Conservation (phyloP, 2,113 vertebrate species). For the Macroglossus sobrinus region DNA sequence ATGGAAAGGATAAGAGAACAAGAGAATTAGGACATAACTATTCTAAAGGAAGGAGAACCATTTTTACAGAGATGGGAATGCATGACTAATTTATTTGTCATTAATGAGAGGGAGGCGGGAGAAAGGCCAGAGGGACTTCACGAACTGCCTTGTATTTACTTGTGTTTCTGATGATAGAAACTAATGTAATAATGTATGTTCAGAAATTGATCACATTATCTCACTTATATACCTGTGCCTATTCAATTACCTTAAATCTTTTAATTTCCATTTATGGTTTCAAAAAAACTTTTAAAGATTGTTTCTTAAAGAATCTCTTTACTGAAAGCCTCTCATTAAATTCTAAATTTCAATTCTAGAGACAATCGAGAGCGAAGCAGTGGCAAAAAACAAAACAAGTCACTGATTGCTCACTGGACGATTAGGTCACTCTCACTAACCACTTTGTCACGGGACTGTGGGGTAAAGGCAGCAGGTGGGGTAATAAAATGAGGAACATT, state of each 20-base stretch:
- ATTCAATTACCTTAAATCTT: neutral
- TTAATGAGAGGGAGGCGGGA: too few species aligned
- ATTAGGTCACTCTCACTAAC: neutral
- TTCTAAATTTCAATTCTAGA: neutral
- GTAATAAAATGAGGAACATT: neutral
- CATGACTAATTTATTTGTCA: too few species aligned
- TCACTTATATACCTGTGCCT: neutral
- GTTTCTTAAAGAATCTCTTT: neutral
- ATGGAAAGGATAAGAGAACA: neutral
- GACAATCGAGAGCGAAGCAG: neutral
- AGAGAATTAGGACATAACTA: neutral
- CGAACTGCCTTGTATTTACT: neutral
- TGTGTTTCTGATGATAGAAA: neutral
- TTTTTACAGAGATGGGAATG: neutral
- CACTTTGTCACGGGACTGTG: neutral
- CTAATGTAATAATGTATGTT: neutral
- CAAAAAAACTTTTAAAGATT: neutral
- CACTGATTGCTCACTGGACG: neutral
- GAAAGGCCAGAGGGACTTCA: neutral
- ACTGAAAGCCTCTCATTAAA: neutral
- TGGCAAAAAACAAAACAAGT: neutral
- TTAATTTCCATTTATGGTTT: neutral
- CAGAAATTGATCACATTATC: neutral
- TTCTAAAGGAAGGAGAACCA: neutral
- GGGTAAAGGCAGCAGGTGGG: neutral